Percentiles rank a stretch among this genome's conserved stretches.
These are phyloP conservation scores for Enoplolaimus lenunculus DNA, from an alignment of 2,888 invertebrate genomes.

Conservation along the genomic window DNA sequence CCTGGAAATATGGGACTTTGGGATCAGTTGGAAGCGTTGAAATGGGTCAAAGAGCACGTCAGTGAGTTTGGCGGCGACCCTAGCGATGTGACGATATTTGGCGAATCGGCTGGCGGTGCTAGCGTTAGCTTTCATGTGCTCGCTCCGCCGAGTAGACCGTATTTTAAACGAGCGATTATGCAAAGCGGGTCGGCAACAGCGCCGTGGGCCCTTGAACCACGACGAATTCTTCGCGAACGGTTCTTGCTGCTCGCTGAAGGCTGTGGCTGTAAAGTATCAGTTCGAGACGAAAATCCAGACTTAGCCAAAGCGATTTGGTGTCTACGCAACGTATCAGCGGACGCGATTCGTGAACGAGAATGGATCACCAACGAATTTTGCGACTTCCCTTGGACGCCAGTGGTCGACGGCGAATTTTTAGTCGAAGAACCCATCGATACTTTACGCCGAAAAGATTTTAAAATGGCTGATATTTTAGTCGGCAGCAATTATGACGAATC, in stretches of 20 bases:
- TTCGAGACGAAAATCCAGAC: constrained; percentile 49
- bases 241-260: neutral
- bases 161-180: constrained; percentile 55
- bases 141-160: constrained; percentile 41
- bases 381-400: constrained; percentile 74
- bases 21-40: constrained; percentile 77
- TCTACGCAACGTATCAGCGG: constrained; percentile 48
- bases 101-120: constrained; percentile 92
- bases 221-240: neutral
- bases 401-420: constrained; percentile 79
- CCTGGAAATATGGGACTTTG: constrained; percentile 80
- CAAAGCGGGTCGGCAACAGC: constrained; percentile 80
- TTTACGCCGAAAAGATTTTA: constrained; percentile 65
- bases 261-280: constrained; percentile 5
- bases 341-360: constrained; percentile 41
- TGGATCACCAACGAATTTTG: constrained; percentile 40
- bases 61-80: constrained; percentile 44
- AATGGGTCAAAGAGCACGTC: constrained; percentile 55
- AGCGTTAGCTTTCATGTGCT: constrained; percentile 57
- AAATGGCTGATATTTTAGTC: constrained; percentile 75
- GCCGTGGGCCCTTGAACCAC: constrained; percentile 73
- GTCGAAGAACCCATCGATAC: constrained; percentile 57
- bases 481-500: constrained; percentile 87
- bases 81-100: constrained; percentile 53
- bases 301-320: constrained; percentile 60